Evolutionary conservation across 2,888 invertebrate species (phyloP).

Genomic region (Exephanes ischioxanthus): DNA sequence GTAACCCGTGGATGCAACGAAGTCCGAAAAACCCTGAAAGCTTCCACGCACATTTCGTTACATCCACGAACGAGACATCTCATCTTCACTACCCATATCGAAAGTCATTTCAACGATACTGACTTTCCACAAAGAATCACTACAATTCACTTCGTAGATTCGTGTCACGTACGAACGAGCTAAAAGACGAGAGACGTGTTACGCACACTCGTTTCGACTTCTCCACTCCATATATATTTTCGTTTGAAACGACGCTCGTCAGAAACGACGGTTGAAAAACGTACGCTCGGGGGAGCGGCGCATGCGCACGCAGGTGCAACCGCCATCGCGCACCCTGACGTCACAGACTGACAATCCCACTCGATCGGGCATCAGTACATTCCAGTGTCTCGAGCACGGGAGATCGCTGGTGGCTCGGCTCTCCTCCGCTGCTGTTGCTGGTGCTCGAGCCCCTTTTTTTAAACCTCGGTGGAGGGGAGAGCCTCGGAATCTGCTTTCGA

Average conservation of each 20-base stretch:
- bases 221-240: conserved; percentile 15
- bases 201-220: conserved; percentile 18
- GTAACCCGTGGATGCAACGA: conserved; percentile 1
- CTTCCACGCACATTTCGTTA: neutral
- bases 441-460: conserved; percentile 48
- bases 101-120: conserved; percentile 34
- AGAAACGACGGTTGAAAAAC: neutral
- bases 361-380: conserved; percentile 62
- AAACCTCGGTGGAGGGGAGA: neutral
- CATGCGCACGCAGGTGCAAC: conserved; percentile 52
- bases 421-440: conserved; percentile 10
- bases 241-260: neutral
- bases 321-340: conserved; percentile 66
- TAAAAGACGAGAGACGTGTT: conserved; percentile 13
- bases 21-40: neutral
- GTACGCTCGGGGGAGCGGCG: conserved; percentile 13
- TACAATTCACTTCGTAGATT: conserved; percentile 31
- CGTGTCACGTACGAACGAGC: conserved; percentile 49
- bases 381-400: conserved; percentile 51
- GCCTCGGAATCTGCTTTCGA: conserved; percentile 49
- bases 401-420: conserved; percentile 43
- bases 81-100: neutral
- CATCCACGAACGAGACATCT: neutral
- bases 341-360: conserved; percentile 59
- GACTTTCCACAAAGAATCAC: conserved; percentile 51